Conservation (phyloP, 2,888 invertebrate genomes). For the Cephus pulcher region DNA sequence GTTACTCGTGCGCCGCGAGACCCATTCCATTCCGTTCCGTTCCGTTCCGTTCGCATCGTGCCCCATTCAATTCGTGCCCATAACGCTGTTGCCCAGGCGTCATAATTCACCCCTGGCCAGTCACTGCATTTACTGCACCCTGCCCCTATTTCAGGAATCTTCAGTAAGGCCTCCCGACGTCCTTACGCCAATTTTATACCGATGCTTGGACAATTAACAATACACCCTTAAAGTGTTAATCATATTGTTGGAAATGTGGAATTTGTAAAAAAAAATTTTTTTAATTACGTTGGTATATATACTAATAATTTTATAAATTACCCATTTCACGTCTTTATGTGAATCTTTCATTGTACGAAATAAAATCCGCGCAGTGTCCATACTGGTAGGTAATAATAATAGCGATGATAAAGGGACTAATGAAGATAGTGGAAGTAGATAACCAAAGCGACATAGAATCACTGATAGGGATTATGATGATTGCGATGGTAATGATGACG, state of each 20-base stretch:
- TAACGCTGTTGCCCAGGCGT: slow-evolving; percentile 15
- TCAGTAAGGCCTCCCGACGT: background rate
- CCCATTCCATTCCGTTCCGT: slow-evolving; percentile 29
- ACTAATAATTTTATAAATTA: background rate
- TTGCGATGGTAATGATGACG: background rate
- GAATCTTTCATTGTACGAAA: background rate
- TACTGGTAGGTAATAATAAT: background rate
- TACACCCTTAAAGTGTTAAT: background rate
- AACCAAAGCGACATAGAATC: background rate
- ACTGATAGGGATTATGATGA: background rate
- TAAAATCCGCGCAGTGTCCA: background rate
- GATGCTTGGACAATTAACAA: background rate
- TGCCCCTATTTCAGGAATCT: slow-evolving; percentile 1
- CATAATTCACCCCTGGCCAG: slow-evolving; percentile 28
- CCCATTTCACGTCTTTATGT: too few relatives aligned
- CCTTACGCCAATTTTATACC: background rate
- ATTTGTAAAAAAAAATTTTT: background rate
- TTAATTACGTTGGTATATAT: background rate
- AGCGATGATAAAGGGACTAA: background rate
- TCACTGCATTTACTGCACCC: slow-evolving; percentile 23
- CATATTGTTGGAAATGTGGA: background rate
- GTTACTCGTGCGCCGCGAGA: slow-evolving; percentile 40
- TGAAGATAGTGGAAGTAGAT: background rate
- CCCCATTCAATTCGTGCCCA: slow-evolving; percentile 19
- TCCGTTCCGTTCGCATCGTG: slow-evolving; percentile 17